Evolutionary conservation across 1,140 invertebrate genomes (phyloP).

Genomic region (Popillia japonica): DNA sequence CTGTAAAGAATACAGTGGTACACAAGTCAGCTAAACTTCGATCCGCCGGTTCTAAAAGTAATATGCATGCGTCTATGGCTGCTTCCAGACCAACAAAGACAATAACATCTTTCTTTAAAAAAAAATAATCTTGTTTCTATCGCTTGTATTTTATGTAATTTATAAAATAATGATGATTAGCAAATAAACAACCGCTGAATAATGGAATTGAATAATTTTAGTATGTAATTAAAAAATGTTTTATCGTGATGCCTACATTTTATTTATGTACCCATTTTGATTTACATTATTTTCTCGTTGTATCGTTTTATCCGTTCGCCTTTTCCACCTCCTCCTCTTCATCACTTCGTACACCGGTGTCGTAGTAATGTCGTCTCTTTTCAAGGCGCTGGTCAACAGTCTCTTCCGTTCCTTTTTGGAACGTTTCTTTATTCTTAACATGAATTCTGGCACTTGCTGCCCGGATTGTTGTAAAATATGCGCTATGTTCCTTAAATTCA

Average conservation of each 20-base stretch:
- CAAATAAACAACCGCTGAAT: too few relatives aligned
- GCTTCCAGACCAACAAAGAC: conserved; percentile 77
- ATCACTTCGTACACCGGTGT: conserved; percentile 44
- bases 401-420: conserved; percentile 72
- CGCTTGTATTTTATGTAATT: neutral
- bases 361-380: conserved; percentile 54
- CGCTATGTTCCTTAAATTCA: conserved; percentile 86
- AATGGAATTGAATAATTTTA: too few relatives aligned
- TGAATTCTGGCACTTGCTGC: conserved; percentile 89
- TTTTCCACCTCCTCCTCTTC: conserved; percentile 20
- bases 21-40: conserved; percentile 60
- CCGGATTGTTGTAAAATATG: conserved; percentile 87
- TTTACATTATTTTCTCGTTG: neutral
- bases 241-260: too few relatives aligned
- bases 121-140: conserved; percentile 48
- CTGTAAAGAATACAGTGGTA: conserved; percentile 20
- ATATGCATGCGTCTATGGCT: conserved; percentile 77
- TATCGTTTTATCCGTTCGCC: neutral
- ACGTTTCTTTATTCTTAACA: conserved; percentile 81
- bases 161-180: too few relatives aligned
- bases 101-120: conserved; percentile 78
- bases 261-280: too few relatives aligned
- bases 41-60: conserved; percentile 70
- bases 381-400: conserved; percentile 50
- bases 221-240: too few relatives aligned